These are phyloP conservation scores for Gobius niger DNA, from an alignment of 2,113 vertebrate species.

Conservation along the genomic window DNA sequence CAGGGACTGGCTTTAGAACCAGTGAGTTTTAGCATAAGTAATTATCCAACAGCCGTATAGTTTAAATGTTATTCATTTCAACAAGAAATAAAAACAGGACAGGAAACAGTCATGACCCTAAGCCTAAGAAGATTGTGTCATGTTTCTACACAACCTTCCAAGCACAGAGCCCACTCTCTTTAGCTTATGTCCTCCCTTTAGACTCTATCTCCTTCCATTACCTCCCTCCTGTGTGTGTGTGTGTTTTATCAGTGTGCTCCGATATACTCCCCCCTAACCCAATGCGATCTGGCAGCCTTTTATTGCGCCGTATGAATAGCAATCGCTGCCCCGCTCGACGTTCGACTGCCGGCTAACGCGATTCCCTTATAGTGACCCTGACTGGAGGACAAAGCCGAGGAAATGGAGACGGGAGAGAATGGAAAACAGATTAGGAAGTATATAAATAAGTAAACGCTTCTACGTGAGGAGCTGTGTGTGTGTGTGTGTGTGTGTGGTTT, in stretches of 20 bases:
- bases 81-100: no score
- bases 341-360: slow-evolving; percentile 60
- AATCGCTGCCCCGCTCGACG: slow-evolving; percentile 55
- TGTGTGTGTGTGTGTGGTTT: not conserved
- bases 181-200: no score
- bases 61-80: no score
- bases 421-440: slow-evolving; percentile 23
- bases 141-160: no score
- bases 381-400: slow-evolving; percentile 35
- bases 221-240: slow-evolving; percentile 12
- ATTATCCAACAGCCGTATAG: no score
- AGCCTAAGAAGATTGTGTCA: no score
- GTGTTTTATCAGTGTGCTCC: slow-evolving; percentile 51
- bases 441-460: slow-evolving; percentile 33
- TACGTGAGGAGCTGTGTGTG: slow-evolving; percentile 5
- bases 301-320: slow-evolving; percentile 66
- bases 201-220: no score
- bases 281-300: slow-evolving; percentile 65
- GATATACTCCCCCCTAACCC: slow-evolving; percentile 40
- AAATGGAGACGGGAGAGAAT: not conserved
- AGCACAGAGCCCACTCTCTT: no score
- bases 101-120: no score
- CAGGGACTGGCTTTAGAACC: no score
- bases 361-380: slow-evolving; percentile 59
- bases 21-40: no score